Base-by-base conservation (phyloP, 2,113 vertebrate genomes). In the Perognathus longimembris region DNA sequence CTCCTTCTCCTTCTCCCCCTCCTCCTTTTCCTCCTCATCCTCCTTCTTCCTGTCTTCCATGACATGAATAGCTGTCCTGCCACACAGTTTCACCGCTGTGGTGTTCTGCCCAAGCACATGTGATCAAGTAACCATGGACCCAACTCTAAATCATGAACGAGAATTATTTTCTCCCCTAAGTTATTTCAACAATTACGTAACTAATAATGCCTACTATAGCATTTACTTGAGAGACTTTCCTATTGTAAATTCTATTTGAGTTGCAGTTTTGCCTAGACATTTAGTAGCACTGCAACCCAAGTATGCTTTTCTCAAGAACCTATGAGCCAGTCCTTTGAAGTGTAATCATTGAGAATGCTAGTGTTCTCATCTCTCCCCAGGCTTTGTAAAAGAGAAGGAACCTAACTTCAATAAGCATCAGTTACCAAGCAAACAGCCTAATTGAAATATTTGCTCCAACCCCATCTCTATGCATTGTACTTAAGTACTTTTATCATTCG, bases 211-310 rank as follows among this genome's bases (percentile, higher is more conserved):
- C 63, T 85, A 79, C 76, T 54, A 45, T 8, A 76, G n/a, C 21
- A 71, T 32, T 24, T n/a, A 70, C 10, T 71, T 61, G n/a, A 50
- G 36, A 85, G 85, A 93, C 30, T 2, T 24, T 87, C 9, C 59
- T 40, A 40, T 40, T 71, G 10, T 67, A 71, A 96, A 91, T 76
- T 57, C 14, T 85, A 70, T 78, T 70, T 75, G 32, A 69, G 59
- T 82, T 54, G 14, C 81, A 71, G 45, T 34, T 67, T 77, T 7
- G n/a, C 66, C 80, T 7, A 87, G 26, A 15, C 32, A 57, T n/a
- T 87, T 77, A 32, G 34, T 8, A 63, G 34, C 42, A 95, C 89
- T 36, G 61, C 3, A 63, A 14, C n/a, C 18, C 14, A 38, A 57
- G 26, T 88, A 54, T 54, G 3, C 45, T 74, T 77, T 91, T 73